phyloP scores from a whole-genome alignment of 1,140 invertebrate species.

The Fopius arisanus region DNA sequence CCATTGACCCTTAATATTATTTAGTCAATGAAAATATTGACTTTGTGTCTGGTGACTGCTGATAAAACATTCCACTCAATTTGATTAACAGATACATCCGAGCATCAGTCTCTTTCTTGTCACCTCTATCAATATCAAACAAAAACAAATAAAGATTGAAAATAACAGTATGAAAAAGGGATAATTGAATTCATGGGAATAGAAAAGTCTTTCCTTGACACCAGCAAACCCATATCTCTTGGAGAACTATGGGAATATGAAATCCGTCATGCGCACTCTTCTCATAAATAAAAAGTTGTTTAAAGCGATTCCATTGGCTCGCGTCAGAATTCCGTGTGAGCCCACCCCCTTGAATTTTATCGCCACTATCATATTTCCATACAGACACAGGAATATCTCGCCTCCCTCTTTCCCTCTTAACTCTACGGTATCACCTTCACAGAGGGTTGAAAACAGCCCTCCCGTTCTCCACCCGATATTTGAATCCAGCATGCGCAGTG shows the following conservation, averaged over 20 bases:
- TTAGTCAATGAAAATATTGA: conserved; percentile 2
- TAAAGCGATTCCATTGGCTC: conserved; percentile 61
- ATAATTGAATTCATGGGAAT: neutral
- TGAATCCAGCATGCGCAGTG: conserved; percentile 61
- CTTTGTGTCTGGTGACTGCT: neutral
- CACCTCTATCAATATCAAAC: too few relatives aligned
- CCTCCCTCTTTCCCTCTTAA: neutral
- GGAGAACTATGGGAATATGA: conserved; percentile 33
- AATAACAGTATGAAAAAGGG: neutral
- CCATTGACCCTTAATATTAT: conserved; percentile 9
- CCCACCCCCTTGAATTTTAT: conserved; percentile 50
- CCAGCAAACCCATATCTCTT: neutral
- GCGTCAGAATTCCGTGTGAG: conserved; percentile 40
- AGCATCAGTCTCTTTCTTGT: neutral
- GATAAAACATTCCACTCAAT: neutral
- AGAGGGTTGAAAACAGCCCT: neutral
- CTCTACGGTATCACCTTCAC: neutral
- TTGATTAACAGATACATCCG: neutral
- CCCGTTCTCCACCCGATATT: conserved; percentile 38
- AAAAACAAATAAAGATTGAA: neutral
- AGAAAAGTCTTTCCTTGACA: neutral
- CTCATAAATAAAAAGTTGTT: conserved; percentile 39
- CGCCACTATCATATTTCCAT: conserved; percentile 62
- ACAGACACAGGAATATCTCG: conserved; percentile 32
- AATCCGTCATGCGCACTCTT: conserved; percentile 60